Conservation (phyloP, 2,797 vertebrate genomes). For the Myotis planiceps region DNA sequence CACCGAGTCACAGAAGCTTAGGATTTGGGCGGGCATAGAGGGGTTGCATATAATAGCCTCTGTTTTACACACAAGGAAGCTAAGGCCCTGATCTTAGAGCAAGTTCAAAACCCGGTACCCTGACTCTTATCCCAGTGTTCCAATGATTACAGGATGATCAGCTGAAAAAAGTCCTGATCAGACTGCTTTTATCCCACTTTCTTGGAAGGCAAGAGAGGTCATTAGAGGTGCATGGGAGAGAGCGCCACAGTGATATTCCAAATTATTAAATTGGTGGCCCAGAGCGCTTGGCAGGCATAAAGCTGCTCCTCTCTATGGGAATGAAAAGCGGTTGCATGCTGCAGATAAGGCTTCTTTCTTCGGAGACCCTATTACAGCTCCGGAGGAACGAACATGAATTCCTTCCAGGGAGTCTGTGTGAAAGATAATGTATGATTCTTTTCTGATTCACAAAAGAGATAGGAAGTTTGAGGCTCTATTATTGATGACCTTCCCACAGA, state of each 20-base stretch:
- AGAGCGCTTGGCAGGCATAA: neutral
- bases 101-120: neutral
- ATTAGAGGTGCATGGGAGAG: conserved; percentile 27
- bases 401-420: conserved; percentile 74
- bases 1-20: conserved; percentile 5
- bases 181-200: neutral
- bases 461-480: conserved; percentile 78
- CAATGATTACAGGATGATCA: neutral
- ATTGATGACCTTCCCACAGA: conserved; percentile 80
- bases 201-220: conserved; percentile 54
- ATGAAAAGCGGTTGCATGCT: neutral
- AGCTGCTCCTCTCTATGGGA: neutral
- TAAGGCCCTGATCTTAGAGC: neutral
- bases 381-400: conserved; percentile 48
- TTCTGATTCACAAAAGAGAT: conserved; percentile 75
- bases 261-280: conserved; percentile 48
- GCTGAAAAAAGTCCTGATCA: conserved; percentile 29
- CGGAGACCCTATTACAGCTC: conserved; percentile 1
- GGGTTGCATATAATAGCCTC: conserved; percentile 49
- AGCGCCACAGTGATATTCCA: neutral
- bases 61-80: conserved; percentile 10
- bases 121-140: neutral
- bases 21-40: conserved; percentile 41
- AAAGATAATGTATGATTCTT: conserved; percentile 77
- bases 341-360: neutral